Evolutionary conservation across 2,888 invertebrate genomes (phyloP), one percentile per base, ranked within the genome.

Genomic region (Leptinotarsa juncta): DNA sequence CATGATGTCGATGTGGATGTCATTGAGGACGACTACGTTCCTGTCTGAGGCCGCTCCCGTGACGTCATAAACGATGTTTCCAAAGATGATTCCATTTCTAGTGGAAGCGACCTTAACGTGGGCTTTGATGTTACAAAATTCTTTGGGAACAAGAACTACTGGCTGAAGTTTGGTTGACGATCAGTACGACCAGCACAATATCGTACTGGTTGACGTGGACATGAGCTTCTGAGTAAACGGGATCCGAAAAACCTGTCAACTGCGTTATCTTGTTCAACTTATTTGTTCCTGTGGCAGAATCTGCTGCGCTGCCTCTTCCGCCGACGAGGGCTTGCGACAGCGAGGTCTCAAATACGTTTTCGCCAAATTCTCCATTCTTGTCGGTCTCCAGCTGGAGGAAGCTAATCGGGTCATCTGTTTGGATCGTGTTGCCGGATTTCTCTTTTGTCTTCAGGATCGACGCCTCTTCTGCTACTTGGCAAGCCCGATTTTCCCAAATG

Each of bases 1-100:
- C 96, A 99, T 98, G 82, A 99, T 98, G 89, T 99, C 99, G 86
- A 99, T 98, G 88, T 99, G 98, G 85, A 99, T 99, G 88, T 99
- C 99, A 87, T 99, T 98, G 69, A 99, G 91, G 16, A 99, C 99
- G 51, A 99, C 98, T 77, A 98, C 98, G 88, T 98, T 99, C 82
- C 97, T 92, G 88, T 97, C 97, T 77, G 96, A 95, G 3, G 94
- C 94, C 48, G 97, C 96, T 67, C 97, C 97, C 51, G 95, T 94
- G 70, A 99, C 95, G 87, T 99, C 99, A 88, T 99, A 99, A 73
- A 98, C 98, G 82, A 99, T 99, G 87, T 99, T 99, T 75, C 79
- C 99, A 89, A 99, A 99, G 83, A 99, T 99, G 82, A 99, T 97
- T 74, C 99, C 99, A 89, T 99, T 99, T 89, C 99, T 99, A 0